Base-by-base conservation (phyloP, 2,888 invertebrate species). In the Stegana nigrithorax region DNA sequence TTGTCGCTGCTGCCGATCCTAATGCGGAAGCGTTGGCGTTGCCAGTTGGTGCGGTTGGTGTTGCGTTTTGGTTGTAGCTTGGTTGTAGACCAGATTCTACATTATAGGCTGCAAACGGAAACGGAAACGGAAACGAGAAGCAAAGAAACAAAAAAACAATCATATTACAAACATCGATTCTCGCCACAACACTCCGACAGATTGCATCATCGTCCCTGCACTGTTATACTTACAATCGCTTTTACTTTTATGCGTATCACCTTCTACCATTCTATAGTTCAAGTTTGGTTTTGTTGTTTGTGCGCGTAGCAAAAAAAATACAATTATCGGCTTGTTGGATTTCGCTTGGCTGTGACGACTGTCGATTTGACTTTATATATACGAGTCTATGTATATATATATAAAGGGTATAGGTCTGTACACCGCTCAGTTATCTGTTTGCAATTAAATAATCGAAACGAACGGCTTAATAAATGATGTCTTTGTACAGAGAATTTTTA, bases 181-280 rank as follows among this genome's bases (percentile, higher is more conserved):
- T n/a, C n/a, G n/a, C n/a, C n/a, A n/a, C n/a, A n/a, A n/a, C n/a
- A n/a, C n/a, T n/a, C n/a, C n/a, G n/a, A n/a, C n/a, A n/a, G n/a
- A n/a, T n/a, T n/a, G n/a, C n/a, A n/a, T 45, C 26, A 26, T 19
- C 36, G 8, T 21, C 17, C 12, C 19, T 44, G 10, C 32, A 10
- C 10, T 21, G 10, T n/a, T 7, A 59, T 73, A 89, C 91, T 89
- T 80, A 91, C 91, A 90, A 89, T 90, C 89, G 89, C 90, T 89
- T 89, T 91, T 90, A 89, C 91, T 92, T 87, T 90, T 89, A 86
- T 89, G 89, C 87, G 90, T 90, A 89, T 92, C 93, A 92, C 92
- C 90, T 92, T 93, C 93, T 93, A 93, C 93, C 93, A 93, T 93
- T 92, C 93, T 93, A 93, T 88, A 88, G 87, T 88, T 88, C 89